Conservation (phyloP, 1,140 invertebrate genomes). For the Ylistrum balloti region DNA sequence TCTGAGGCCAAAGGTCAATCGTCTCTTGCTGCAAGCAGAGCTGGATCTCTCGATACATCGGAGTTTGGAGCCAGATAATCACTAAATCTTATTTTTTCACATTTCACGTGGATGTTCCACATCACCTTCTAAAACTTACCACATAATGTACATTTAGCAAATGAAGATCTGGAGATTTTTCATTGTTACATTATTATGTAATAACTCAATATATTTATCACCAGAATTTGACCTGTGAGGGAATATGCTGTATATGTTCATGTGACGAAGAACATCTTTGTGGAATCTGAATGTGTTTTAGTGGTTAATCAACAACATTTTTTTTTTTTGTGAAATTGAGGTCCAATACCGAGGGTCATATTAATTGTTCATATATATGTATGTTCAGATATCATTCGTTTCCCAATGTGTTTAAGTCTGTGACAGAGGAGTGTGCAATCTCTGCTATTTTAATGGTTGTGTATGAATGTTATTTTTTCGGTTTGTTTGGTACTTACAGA, state of each 20-base stretch:
- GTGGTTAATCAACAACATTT: neutral
- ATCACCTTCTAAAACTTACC: neutral
- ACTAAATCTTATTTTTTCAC: neutral
- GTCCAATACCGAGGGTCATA: neutral
- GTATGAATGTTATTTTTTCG: neutral
- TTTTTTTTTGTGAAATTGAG: neutral
- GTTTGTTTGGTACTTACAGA: neutral
- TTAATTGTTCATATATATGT: neutral
- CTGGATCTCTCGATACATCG: too few relatives aligned
- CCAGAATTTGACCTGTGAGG: neutral
- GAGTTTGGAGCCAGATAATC: neutral
- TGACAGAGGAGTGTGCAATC: slow-evolving; percentile 25
- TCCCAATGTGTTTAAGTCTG: neutral
- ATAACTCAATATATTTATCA: neutral
- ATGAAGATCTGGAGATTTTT: neutral
- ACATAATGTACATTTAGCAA: neutral
- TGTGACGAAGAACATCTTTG: neutral
- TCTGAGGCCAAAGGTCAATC: neutral
- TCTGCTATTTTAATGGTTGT: neutral
- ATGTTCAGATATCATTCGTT: neutral
- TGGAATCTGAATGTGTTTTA: neutral
- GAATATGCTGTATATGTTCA: neutral
- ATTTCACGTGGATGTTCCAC: neutral
- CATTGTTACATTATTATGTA: slow-evolving; percentile 5
- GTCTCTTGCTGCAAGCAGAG: neutral